Base-by-base conservation (phyloP, 2,797 vertebrate genomes). In the Cossypha niveicapilla region DNA sequence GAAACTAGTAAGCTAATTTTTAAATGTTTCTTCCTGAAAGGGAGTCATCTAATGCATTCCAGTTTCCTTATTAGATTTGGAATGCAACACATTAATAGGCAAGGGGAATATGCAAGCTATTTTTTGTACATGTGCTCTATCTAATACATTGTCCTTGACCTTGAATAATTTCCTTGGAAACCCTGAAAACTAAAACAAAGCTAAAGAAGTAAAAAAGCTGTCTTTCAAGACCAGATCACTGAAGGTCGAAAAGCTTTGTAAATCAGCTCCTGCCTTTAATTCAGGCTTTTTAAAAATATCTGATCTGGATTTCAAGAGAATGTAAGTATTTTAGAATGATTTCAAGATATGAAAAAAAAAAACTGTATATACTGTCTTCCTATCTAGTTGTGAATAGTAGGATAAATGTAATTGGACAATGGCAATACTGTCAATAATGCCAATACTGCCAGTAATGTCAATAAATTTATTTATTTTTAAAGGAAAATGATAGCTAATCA, bases 111-210 rank as follows among this genome's bases (percentile, higher is more conserved):
- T 2, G 0, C 32, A 91, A 54, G 25, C 61, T 92, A 8, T 93
- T 95, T 91, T 94, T 45, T 73, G 11, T 88, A 8, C 72, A 7
- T 73, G 32, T 74, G 18, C 32, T 70, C 34, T 63, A 12, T 18
- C 10, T 50, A 58, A 54, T 68, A 53, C 58, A 32, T 57, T 87
- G 4, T 68, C 25, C 34, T 58, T 72, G 72, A 94, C 89, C 72
- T 90, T 92, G 75, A 92, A 77, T 74, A 74, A 74, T 96, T 93
- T 92, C 19, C 76, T 67, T 41, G 28, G 68, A 89, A 87, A 58
- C 16, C 10, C 21, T 47, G 30, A 18, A 67, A 90, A 51, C 27
- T 56, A 22, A 6, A 1, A 3, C 6, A 4, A 7, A 21, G 21
- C 18, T 41, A 24, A 44, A 65, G 25, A n/a, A 42, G 13, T 7